Evolutionary conservation across 2,888 invertebrate species (phyloP), one percentile per base, ranked within the genome.

Genomic region (Acheta domesticus): DNA sequence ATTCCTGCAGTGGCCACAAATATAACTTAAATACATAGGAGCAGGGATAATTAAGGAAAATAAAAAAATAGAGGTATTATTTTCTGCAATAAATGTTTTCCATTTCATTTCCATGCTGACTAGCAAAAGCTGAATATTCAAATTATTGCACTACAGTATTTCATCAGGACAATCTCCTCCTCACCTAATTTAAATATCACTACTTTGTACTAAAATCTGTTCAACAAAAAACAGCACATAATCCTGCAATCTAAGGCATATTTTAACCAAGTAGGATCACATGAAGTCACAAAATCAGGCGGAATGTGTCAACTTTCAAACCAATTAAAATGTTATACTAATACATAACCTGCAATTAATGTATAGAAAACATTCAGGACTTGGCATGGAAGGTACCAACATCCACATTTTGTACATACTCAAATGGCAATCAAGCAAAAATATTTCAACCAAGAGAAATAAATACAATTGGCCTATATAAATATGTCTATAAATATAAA

Each of bases 101-200:
- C 36, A 36, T 36, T 36, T 36, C 36, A 36, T 62, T 62, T 62
- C 62, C 62, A 62, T 62, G 62, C 62, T 62, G 62, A 62, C 62
- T 62, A 62, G 62, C 62, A 62, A 62, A 62, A 62, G 62, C 62
- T 62, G 16, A 14, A 62, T 62, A 62, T 62, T 62, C n/a, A 14
- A 62, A 62, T 62, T 62, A 62, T 62, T 62, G 62, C 62, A 62
- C 62, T 62, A 62, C n/a, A 62, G 62, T 19, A 19, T 62, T n/a
- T 62, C 62, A 14, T 62, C n/a, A 36, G 36, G 36, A n/a, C 62
- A 19, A 62, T 14, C 62, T 62, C 62, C 62, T 62, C n/a, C 14
- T 16, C 14, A 62, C n/a, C 62, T 62, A n/a, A 62, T 62, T 62
- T 62, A 62, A 14, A 62, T n/a, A 62, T 62, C 14, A 14, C n/a